phyloP scores from a whole-genome alignment of 2,888 invertebrate species.

The Ceramica pisi region DNA sequence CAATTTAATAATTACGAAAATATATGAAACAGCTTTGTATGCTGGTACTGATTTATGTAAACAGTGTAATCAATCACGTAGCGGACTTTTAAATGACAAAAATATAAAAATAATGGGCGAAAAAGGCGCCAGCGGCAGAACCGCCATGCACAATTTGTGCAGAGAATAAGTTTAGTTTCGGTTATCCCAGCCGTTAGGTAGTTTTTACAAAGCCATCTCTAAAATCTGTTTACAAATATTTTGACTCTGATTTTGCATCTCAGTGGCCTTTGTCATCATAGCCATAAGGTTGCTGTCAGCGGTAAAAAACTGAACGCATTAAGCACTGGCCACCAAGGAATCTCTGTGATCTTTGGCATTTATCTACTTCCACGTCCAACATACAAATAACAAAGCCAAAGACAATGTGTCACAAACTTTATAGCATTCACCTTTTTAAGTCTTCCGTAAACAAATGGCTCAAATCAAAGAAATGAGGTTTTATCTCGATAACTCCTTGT shows the following conservation, averaged over 20 bases:
- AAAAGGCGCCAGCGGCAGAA: no score
- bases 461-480: constrained; percentile 64
- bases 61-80: constrained; percentile 1
- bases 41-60: not conserved
- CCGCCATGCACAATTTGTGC: no score
- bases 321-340: not conserved
- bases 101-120: not conserved
- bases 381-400: constrained; percentile 25
- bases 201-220: no score
- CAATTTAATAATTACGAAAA: constrained; percentile 11
- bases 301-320: no score
- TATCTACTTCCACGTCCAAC: not conserved
- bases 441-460: constrained; percentile 66
- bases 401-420: constrained; percentile 31
- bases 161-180: no score
- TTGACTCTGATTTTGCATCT: no score
- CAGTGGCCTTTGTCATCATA: no score
- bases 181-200: no score
- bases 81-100: not conserved
- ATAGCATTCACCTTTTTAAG: constrained; percentile 37
- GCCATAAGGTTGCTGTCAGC: no score
- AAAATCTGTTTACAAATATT: no score
- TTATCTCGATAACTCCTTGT: constrained; percentile 64
- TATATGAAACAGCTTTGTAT: not conserved
- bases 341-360: not conserved